A percentile compares a stretch with the other conserved stretches of the same genome.
phyloP scores from a whole-genome alignment of 2,797 vertebrate genomes.

The Pipistrellus pipistrellus region DNA sequence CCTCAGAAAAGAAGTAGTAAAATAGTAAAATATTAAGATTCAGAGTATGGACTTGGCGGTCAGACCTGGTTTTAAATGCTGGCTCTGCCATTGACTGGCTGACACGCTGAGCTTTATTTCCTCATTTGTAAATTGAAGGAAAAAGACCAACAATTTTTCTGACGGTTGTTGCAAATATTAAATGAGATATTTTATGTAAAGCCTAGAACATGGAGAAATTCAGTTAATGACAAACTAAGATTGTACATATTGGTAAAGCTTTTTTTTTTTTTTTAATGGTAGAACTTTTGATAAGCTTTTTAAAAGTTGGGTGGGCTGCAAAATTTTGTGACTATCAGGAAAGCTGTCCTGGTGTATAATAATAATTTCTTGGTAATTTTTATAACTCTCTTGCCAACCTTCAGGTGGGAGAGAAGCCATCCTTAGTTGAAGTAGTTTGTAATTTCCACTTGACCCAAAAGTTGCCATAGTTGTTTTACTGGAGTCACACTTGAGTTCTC shows the following conservation, averaged over 20 bases:
- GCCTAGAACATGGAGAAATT: not conserved
- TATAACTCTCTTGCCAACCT: not conserved
- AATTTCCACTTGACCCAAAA: not conserved
- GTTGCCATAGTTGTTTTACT: not conserved
- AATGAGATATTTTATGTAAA: constrained; percentile 17
- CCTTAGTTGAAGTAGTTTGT: not conserved
- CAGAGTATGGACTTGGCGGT: not conserved
- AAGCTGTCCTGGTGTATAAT: not conserved
- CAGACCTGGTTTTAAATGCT: constrained; percentile 4
- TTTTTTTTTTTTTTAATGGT: not conserved
- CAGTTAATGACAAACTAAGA: not conserved
- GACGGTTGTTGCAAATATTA: not conserved
- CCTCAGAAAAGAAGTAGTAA: not conserved
- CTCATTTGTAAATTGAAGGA: not conserved
- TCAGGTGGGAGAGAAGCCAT: not conserved
- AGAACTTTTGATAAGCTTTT: not conserved
- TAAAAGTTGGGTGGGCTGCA: not conserved
- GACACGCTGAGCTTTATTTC: not conserved
- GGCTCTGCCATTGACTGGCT: not conserved
- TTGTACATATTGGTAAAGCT: not conserved
- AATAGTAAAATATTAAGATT: not conserved
- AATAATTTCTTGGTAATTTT: constrained; percentile 43
- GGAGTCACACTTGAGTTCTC: not conserved
- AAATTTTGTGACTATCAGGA: not conserved
- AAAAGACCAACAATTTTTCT: not conserved